Evolutionary conservation across 2,888 invertebrate species (phyloP), one percentile per base, ranked within the genome.

Genomic region (Eilema sororculum): DNA sequence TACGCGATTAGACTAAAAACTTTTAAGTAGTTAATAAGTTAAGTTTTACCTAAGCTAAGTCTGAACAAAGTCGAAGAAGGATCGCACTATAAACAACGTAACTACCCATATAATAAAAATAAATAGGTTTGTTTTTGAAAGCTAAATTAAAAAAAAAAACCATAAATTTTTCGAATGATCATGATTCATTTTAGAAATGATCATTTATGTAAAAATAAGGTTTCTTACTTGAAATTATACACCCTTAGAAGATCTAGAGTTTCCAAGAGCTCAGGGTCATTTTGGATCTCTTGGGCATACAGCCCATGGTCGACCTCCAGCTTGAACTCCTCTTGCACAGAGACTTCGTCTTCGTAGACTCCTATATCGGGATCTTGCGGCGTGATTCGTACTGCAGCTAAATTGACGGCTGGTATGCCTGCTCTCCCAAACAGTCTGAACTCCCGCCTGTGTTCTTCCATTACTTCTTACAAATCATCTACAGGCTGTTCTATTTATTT

Each of bases 361-460:
- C 52, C 52, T 52, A 52, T 2, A 9, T 52, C 52, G 20, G n/a
- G 52, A 52, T 52, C 52, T 52, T 9, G n/a, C n/a, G n/a, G n/a
- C 6, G 2, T 2, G 0, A 52, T 52, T 9, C n/a, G 20, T n/a
- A 52, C 2, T 0, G 52, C 6, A 0, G 3, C 52, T 52, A 52
- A n/a, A n/a, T 52, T 9, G 8, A 52, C 52, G 52, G 52, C 52
- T 52, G 52, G 52, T n/a, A 52, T 2, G 1, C 52, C 52, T 9
- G 52, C n/a, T 16, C n/a, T 52, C n/a, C 52, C 52, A 16, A 8
- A 52, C 52, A 52, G 86, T 88, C 88, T 85, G 87, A 89, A 87
- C 72, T 67, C 78, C 82, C 78, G 79, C 76, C 71, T 72, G 72
- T 75, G 77, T 76, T 81, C 79, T 69, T 65, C 78, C 84, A 80